These are phyloP conservation scores for Beroe forskalii DNA, from an alignment of 37 sponge, comb jelly and placozoan species.

Conservation along the genomic window DNA sequence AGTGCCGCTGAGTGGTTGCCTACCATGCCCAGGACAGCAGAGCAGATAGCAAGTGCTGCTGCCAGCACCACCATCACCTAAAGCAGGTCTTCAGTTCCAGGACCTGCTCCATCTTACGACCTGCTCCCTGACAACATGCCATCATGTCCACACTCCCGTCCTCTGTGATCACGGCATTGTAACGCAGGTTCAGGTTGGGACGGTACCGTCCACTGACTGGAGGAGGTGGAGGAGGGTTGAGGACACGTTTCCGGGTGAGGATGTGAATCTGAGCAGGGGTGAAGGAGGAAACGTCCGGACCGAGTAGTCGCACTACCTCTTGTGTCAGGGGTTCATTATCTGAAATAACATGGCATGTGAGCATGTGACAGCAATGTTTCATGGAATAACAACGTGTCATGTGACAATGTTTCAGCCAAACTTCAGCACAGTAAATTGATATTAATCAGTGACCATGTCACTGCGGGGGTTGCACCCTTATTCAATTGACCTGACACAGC, in stretches of 20 bases:
- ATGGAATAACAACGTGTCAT: too few relatives aligned
- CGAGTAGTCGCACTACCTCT: background rate
- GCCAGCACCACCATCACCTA: background rate
- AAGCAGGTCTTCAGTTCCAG: conserved; percentile 14
- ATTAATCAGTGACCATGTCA: too few relatives aligned
- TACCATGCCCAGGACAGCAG: background rate
- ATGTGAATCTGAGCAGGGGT: background rate
- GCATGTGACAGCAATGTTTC: too few relatives aligned
- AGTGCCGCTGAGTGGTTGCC: background rate
- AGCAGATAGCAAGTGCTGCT: background rate
- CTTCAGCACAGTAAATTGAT: too few relatives aligned
- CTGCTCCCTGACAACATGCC: background rate
- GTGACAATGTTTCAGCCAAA: too few relatives aligned
- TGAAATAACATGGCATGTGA: too few relatives aligned
- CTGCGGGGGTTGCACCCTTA: too few relatives aligned
- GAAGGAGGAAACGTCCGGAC: background rate
- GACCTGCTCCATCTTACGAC: background rate
- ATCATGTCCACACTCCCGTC: background rate
- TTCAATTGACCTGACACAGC: too few relatives aligned
- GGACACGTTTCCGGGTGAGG: background rate
- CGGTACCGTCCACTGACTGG: background rate
- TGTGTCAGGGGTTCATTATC: too few relatives aligned
- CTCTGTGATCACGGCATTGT: background rate
- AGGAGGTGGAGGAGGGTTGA: background rate
- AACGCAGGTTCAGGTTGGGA: background rate